Evolutionary conservation across 2,888 invertebrate genomes (phyloP), one percentile per base, ranked within the genome.

Genomic region (Xanthia togata): DNA sequence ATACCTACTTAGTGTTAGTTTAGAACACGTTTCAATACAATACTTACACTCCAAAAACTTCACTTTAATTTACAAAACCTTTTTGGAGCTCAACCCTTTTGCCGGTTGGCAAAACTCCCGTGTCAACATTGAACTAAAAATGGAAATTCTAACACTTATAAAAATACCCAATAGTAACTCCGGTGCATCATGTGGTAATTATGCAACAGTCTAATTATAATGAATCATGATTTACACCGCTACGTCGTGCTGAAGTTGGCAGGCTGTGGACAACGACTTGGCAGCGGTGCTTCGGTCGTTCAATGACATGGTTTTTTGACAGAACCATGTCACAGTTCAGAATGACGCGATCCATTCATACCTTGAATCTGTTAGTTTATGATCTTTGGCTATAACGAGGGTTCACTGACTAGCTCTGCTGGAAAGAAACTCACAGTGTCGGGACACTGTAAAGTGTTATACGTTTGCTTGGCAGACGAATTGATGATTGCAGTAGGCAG

Each of bases 341-440:
- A 73, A 87, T 93, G 93, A 93, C 92, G 92, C 91, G 90, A 86
- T 92, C 93, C 95, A 94, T 94, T 94, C 94, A 94, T 94, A 93
- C 91, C 93, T 90, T 73, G 79, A 68, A 67, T 26, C 14, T 53
- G 23, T 12, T 44, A n/a, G 26, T 31, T 62, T 76, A 69, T 44
- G 50, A 68, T 68, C 20, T 31, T 74, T 23, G 26, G 9, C 0
- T 60, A 9, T 26, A 41, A 35, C 11, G 11, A 23, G 47, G 20
- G 35, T 68, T 73, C 55, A 31, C 8, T 44, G 53, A 41, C 31
- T 44, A 55, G 31, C 17, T 69, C 23, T 44, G 44, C 11, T 64
- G 44, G 23, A 38, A 73, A 60, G n/a, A 53, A 50, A 74, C 14
- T 59, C 1, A 14, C 20, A 41, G 17, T 26, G 35, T 53, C 1